phyloP scores from a whole-genome alignment of 2,797 vertebrate species.

The Anniella stebbinsi region DNA sequence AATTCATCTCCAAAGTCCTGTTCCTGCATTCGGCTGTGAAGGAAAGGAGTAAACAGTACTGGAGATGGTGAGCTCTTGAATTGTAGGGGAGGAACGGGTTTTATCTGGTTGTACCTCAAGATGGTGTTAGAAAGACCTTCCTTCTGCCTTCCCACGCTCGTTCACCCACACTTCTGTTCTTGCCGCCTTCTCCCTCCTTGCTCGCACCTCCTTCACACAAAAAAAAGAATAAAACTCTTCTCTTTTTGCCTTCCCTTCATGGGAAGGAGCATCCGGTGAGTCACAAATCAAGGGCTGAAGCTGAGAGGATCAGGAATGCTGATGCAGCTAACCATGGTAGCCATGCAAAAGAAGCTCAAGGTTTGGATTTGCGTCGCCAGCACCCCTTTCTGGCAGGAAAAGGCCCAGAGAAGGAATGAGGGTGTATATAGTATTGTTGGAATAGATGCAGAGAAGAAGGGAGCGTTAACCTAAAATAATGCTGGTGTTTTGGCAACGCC shows the following conservation, averaged over 20 bases:
- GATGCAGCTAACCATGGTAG: too few species aligned
- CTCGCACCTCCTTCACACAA: neutral
- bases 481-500: too few species aligned
- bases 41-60: slow-evolving; percentile 5
- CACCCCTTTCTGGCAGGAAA: neutral
- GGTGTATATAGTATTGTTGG: neutral
- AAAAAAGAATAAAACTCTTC: neutral
- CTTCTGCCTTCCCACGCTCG: too few species aligned
- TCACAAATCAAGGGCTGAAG: neutral
- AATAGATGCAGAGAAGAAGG: neutral
- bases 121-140: neutral
- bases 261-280: neutral
- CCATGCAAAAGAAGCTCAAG: neutral
- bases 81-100: neutral
- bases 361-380: neutral
- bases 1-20: neutral
- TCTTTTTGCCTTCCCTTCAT: neutral
- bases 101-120: neutral
- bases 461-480: neutral
- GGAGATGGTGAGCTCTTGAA: neutral
- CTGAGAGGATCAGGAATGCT: neutral
- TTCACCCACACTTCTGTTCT: neutral
- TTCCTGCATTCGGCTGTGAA: neutral
- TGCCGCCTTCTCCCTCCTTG: too few species aligned
- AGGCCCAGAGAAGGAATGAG: neutral